Evolutionary conservation across 2,113 vertebrate species (phyloP), one percentile per base, ranked within the genome.

Genomic region (Cynocephalus volans): DNA sequence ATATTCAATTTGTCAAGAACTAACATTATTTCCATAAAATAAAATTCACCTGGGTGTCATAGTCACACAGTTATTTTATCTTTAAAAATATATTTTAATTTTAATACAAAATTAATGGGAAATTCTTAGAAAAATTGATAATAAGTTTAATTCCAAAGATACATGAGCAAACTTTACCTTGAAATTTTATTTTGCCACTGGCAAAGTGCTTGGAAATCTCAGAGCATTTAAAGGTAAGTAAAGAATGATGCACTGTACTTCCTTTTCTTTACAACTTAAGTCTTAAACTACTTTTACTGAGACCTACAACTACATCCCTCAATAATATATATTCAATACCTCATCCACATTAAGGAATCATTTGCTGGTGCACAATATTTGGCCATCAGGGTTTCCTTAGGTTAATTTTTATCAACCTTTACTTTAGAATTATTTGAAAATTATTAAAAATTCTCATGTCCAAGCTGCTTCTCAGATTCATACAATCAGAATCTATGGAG

Each of bases 101-200:
- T 60, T 80, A 72, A 92, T 28, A 86, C 18, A 84, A 84, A 88
- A 89, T 56, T 54, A 94, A 75, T 64, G 50, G 13, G 24, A 88
- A 88, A 69, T 77, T 52, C 21, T 21, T 50, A 69, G 48, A 89
- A 58, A 83, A 84, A 76, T 58, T 45, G 52, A 18, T 41, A 26
- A n/a, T 56, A 23, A 2, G 2, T 11, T 65, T 56, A 90, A 65
- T 7, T 54, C 11, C 14, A 83, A 75, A 48, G 3, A 67, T 83
- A 19, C 19, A 24, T 75, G 28, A 24, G 31, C 52, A 67, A 85
- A 4, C 5, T n/a, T 67, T 36, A 84, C 31, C 28, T 84, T 50
- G 56, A 90, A 90, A 67, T 75, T 52, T 45, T 24, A 90, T 84
- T 77, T 90, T 67, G 23, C 12, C 60, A 58, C 48, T 24, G 65